Percentiles rank a stretch among this genome's conserved stretches.
These are phyloP conservation scores for Mormyrus proboscirostris DNA, from an alignment of 2,797 vertebrate genomes.

Conservation along the genomic window DNA sequence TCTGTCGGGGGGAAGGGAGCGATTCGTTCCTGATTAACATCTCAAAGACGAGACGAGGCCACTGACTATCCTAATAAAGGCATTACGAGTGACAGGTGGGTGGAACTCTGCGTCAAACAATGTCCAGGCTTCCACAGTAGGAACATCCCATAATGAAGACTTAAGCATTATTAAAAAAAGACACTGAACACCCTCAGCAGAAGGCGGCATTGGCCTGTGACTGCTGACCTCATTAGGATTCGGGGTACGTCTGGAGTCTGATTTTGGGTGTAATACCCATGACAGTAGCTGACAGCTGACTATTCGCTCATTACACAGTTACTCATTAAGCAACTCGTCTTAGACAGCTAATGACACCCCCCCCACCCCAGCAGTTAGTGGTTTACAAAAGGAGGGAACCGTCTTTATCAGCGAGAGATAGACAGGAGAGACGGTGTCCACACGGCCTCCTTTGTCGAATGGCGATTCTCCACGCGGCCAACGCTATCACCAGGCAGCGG, in stretches of 20 bases:
- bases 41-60: not conserved
- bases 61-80: not conserved
- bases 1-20: slow-evolving; percentile 51
- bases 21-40: not conserved
- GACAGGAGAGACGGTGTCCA: not conserved
- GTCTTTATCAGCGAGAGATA: not conserved
- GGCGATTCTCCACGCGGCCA: not conserved
- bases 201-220: not conserved
- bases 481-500: not conserved
- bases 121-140: not conserved
- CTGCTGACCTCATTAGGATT: not conserved
- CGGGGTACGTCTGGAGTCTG: not conserved
- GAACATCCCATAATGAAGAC: not conserved
- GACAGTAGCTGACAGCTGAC: not conserved
- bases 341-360: not conserved
- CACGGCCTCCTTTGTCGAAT: not conserved
- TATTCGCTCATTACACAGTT: not conserved
- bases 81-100: not conserved
- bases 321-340: not conserved
- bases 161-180: not conserved
- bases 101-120: not conserved
- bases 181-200: not conserved
- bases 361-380: not conserved
- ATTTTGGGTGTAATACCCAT: not conserved
- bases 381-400: not conserved